Evolutionary conservation across 2,113 vertebrate genomes (phyloP).

Genomic region (Mirounga angustirostris): DNA sequence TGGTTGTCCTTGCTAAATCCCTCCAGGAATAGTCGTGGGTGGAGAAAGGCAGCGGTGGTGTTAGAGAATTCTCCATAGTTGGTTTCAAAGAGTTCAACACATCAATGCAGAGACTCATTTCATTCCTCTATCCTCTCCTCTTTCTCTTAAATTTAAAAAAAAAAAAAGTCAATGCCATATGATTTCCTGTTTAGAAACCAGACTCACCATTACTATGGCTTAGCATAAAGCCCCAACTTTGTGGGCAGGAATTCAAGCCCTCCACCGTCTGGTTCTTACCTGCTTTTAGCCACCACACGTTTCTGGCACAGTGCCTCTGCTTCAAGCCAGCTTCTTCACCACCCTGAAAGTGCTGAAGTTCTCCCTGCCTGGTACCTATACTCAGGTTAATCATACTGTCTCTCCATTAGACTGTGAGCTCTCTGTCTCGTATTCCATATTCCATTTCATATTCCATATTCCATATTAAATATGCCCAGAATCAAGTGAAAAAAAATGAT

Average conservation of each 20-base stretch:
- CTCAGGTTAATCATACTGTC: not conserved
- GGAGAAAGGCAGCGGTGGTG: not conserved
- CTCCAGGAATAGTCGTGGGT: slow-evolving; percentile 25
- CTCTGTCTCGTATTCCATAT: not conserved
- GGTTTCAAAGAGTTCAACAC: slow-evolving; percentile 42
- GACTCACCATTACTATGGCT: not conserved
- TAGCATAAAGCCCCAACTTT: not conserved
- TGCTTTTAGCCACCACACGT: not conserved
- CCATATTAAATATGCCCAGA: not conserved
- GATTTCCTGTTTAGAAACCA: slow-evolving; percentile 45
- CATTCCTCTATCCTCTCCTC: slow-evolving; percentile 28
- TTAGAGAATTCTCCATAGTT: slow-evolving; percentile 60
- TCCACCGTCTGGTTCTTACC: not conserved
- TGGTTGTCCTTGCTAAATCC: slow-evolving; percentile 48
- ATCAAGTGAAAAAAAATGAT: not conserved
- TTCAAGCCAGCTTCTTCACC: not conserved
- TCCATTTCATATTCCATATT: not conserved
- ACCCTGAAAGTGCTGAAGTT: not conserved
- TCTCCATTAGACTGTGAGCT: not conserved
- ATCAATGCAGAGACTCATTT: not conserved
- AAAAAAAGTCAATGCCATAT: not conserved
- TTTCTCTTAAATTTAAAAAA: slow-evolving; percentile 60
- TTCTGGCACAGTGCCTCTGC: not conserved
- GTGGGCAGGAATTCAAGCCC: not conserved
- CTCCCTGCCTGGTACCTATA: not conserved